phyloP scores from a whole-genome alignment of 2,797 vertebrate genomes.

The Sebastes oblongus region DNA sequence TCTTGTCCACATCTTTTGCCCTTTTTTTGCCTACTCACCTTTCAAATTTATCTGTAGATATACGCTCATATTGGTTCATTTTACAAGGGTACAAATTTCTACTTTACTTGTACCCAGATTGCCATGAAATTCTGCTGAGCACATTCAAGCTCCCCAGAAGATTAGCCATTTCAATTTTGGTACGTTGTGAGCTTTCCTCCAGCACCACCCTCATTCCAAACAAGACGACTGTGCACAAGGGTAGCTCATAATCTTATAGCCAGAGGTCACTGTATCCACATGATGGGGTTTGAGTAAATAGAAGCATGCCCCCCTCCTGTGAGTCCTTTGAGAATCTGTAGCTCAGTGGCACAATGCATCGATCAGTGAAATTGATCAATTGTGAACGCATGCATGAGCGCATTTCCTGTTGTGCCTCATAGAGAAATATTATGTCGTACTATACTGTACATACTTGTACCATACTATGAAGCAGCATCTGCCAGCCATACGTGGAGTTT shows the following conservation, averaged over 20 bases:
- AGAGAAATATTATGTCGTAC: neutral
- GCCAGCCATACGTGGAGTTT: neutral
- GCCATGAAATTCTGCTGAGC: neutral
- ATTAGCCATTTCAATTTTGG: neutral
- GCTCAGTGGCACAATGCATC: neutral
- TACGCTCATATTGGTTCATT: too few relatives aligned
- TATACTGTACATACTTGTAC: too few relatives aligned
- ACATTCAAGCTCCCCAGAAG: neutral
- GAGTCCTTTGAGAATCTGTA: neutral
- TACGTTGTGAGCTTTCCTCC: neutral
- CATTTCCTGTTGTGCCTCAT: constrained; percentile 10
- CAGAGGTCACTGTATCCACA: neutral
- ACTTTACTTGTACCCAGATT: neutral
- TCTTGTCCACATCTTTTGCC: neutral
- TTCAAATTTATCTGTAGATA: neutral
- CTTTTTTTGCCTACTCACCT: neutral
- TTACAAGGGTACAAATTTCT: too few relatives aligned
- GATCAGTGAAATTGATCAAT: constrained; percentile 16
- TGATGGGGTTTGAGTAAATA: neutral
- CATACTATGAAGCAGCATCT: neutral
- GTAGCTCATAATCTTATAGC: neutral
- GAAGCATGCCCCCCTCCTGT: neutral
- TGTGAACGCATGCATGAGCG: constrained; percentile 18
- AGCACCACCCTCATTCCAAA: neutral
- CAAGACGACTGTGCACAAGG: neutral